These are phyloP conservation scores for Eptesicus fuscus DNA, from an alignment of 2,113 vertebrate species.

Conservation along the genomic window DNA sequence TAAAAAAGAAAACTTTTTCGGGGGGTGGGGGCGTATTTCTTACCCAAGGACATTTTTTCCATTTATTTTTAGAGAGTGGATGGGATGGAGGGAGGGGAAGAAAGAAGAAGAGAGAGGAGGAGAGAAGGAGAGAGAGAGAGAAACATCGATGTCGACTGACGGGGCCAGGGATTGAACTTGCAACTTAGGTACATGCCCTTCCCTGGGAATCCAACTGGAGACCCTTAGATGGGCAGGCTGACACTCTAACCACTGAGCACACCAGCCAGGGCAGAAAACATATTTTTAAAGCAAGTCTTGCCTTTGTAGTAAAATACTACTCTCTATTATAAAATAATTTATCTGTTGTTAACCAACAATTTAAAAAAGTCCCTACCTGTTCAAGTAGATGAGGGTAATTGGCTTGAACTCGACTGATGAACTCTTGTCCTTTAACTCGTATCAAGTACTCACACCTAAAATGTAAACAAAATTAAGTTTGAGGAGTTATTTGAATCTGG, in stretches of 20 bases:
- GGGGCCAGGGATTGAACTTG: too few species aligned
- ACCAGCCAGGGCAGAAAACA: background rate
- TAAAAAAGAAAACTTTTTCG: background rate
- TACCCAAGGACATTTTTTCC: too few species aligned
- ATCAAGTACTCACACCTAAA: slow-evolving; percentile 95
- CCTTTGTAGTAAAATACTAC: background rate
- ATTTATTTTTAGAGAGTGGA: too few species aligned
- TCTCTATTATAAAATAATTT: background rate
- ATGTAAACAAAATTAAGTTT: background rate
- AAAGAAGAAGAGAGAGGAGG: too few species aligned
- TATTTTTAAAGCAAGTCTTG: slow-evolving; percentile 23
- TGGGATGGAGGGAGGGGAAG: too few species aligned
- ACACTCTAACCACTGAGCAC: too few species aligned
- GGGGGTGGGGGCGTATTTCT: too few species aligned
- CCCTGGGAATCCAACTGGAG: too few species aligned
- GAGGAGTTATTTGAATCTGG: background rate
- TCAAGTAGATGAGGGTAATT: slow-evolving; percentile 95
- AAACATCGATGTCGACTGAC: too few species aligned
- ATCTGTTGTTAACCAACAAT: background rate
- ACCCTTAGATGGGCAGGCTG: too few species aligned
- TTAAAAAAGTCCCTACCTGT: slow-evolving; percentile 83
- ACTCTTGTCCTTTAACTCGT: slow-evolving; percentile 92
- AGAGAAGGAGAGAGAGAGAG: too few species aligned
- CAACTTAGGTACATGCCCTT: too few species aligned
- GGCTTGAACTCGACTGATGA: slow-evolving; percentile 92